phyloP scores from a whole-genome alignment of 1,140 invertebrate genomes.

The Atta texana region DNA sequence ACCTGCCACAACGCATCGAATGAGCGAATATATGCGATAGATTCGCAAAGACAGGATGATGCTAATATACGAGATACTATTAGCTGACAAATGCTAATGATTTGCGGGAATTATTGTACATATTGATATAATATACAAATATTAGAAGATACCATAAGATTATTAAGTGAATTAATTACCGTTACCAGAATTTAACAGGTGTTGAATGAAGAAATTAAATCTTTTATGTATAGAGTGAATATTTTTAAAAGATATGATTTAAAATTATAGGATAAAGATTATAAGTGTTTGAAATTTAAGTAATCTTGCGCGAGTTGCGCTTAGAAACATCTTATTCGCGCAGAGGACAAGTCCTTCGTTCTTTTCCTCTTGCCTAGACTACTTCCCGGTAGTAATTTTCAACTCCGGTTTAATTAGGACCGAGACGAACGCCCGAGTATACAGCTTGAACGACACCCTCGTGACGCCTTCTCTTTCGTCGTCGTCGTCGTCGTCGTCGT shows the following conservation, averaged over 20 bases:
- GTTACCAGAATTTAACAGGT: not conserved
- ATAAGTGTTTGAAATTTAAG: not conserved
- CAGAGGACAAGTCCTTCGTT: slow-evolving; percentile 19
- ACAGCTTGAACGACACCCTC: slow-evolving; percentile 49
- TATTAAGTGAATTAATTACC: not conserved
- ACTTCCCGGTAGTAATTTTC: slow-evolving; percentile 68
- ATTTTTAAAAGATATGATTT: not conserved
- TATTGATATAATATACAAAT: not conserved
- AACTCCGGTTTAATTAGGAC: slow-evolving; percentile 73
- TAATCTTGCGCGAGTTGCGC: slow-evolving; percentile 52
- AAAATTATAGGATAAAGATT: not conserved
- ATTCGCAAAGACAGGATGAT: slow-evolving; percentile 21
- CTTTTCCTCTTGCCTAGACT: slow-evolving; percentile 48
- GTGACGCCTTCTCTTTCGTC: slow-evolving; percentile 22
- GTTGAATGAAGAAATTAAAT: not conserved
- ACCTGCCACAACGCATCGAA: not conserved
- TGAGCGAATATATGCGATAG: slow-evolving; percentile 24
- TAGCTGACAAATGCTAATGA: slow-evolving; percentile 42
- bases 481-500: not conserved
- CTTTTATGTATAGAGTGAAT: not conserved
- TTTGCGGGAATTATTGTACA: not conserved
- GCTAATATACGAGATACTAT: slow-evolving; percentile 39
- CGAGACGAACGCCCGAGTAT: slow-evolving; percentile 53
- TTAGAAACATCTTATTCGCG: slow-evolving; percentile 47
- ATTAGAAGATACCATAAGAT: not conserved